Evolutionary conservation across 2,888 invertebrate species (phyloP).

Genomic region (Liopterus haemorrhoidalis): DNA sequence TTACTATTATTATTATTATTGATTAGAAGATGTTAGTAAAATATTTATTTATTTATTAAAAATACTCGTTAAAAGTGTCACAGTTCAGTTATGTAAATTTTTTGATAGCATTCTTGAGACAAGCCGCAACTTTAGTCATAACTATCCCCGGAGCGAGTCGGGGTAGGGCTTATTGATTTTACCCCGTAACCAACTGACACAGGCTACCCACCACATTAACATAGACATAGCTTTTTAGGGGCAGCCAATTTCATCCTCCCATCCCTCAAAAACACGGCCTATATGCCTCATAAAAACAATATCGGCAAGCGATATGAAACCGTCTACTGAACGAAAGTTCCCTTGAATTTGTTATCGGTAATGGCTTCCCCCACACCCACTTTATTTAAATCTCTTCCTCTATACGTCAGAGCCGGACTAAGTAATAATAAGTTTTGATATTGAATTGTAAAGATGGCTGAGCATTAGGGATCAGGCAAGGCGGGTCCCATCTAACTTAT

Average conservation of each 20-base stretch:
- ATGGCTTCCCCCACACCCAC: slow-evolving; percentile 19
- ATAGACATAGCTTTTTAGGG: slow-evolving; percentile 35
- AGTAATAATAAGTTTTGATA: too few relatives aligned
- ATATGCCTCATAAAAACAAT: slow-evolving; percentile 24
- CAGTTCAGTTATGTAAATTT: too few relatives aligned
- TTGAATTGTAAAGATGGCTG: too few relatives aligned
- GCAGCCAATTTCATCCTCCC: background rate
- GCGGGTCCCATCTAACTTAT: too few relatives aligned
- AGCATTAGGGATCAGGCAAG: too few relatives aligned
- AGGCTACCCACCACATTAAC: slow-evolving; percentile 37
- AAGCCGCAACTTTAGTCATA: too few relatives aligned
- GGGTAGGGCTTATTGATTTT: slow-evolving; percentile 41
- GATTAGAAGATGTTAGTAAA: too few relatives aligned
- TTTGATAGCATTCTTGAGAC: too few relatives aligned
- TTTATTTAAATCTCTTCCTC: slow-evolving; percentile 21
- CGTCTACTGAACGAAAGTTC: slow-evolving; percentile 11
- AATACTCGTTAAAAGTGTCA: too few relatives aligned
- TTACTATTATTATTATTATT: too few relatives aligned
- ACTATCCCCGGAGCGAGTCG: too few relatives aligned
- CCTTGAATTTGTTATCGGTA: slow-evolving; percentile 22
- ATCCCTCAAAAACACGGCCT: slow-evolving; percentile 1
- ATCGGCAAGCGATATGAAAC: slow-evolving; percentile 21
- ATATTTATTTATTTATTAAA: too few relatives aligned
- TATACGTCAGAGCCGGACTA: slow-evolving; percentile 4
- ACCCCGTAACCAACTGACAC: slow-evolving; percentile 38